Evolutionary conservation across 2,113 vertebrate species (phyloP).

Genomic region (Pseudopodoces humilis): DNA sequence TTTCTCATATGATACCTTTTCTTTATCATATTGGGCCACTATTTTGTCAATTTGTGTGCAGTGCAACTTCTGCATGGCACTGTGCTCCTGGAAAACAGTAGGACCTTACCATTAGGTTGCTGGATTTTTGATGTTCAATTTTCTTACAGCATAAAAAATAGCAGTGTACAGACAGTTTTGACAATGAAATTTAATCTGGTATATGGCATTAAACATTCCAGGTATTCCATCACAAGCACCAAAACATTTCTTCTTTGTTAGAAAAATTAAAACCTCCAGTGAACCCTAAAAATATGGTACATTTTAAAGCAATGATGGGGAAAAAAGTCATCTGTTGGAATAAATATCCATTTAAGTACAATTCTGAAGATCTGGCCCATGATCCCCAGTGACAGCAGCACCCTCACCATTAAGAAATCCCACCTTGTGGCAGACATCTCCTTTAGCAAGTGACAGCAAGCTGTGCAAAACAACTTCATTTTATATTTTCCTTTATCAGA

Average conservation of each 20-base stretch:
- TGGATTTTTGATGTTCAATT: background rate
- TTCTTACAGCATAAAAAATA: background rate
- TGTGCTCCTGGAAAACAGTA: constrained; percentile 85
- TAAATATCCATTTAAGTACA: background rate
- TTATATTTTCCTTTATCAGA: background rate
- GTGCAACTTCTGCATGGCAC: constrained; percentile 92
- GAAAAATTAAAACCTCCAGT: background rate
- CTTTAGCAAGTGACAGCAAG: background rate
- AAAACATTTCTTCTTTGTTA: background rate
- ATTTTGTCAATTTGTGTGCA: constrained; percentile 96
- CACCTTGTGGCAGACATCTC: background rate
- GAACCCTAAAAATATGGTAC: background rate
- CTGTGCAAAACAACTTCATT: background rate
- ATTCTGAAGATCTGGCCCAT: background rate
- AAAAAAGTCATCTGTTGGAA: background rate
- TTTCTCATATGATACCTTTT: constrained; percentile 90
- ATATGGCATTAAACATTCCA: background rate
- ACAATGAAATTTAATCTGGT: background rate
- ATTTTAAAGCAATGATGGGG: background rate
- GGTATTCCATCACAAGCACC: background rate
- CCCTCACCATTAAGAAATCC: background rate
- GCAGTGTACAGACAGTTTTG: background rate
- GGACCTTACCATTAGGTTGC: constrained; percentile 21
- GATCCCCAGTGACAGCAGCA: background rate
- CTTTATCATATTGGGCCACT: constrained; percentile 93